Conservation (phyloP, 2,113 vertebrate species). For the Heterochromis multidens region DNA sequence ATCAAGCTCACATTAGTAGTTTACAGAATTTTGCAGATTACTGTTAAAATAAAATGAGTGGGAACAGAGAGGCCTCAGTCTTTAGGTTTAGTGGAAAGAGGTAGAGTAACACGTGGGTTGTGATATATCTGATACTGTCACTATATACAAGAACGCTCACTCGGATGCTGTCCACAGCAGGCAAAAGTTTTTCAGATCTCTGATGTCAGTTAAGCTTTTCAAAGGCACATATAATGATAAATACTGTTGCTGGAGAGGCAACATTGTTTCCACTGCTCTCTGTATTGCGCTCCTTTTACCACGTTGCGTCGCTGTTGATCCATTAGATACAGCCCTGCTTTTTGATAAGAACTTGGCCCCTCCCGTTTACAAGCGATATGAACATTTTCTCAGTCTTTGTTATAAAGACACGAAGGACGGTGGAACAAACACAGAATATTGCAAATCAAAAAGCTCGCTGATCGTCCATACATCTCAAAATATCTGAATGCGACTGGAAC, state of each 20-base stretch:
- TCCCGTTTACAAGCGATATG: slow-evolving; percentile 37
- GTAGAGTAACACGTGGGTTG: accelerated
- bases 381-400: slow-evolving; percentile 59
- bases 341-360: slow-evolving; percentile 34
- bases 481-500: neutral
- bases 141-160: neutral
- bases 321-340: slow-evolving; percentile 11
- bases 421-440: neutral
- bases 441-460: neutral
- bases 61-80: neutral
- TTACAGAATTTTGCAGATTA: neutral
- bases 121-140: neutral
- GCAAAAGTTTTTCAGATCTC: neutral
- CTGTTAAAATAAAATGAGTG: neutral
- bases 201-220: neutral
- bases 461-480: neutral
- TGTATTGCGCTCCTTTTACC: slow-evolving; percentile 9
- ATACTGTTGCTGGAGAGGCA: neutral
- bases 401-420: slow-evolving; percentile 24
- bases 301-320: slow-evolving; percentile 64
- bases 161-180: slow-evolving; percentile 35
- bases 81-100: neutral
- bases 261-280: neutral
- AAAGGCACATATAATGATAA: neutral
- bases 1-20: neutral